Evolutionary conservation across 2,797 vertebrate species (phyloP), one percentile per base, ranked within the genome.

Genomic region (Hozukius guyotensis): DNA sequence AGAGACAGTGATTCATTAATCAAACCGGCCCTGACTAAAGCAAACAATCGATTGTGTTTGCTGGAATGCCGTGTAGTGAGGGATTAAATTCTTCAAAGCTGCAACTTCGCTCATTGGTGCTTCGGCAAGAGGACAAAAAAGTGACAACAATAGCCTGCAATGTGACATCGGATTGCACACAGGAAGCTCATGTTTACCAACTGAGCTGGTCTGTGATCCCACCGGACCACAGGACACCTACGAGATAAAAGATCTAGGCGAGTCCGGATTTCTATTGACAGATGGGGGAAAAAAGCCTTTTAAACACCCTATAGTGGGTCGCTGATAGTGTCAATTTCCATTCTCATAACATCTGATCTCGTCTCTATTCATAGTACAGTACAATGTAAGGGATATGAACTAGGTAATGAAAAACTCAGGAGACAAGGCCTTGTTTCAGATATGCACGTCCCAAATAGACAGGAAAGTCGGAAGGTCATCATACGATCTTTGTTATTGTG

Each of bases 1-100:
- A 6, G 72, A 65, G 67, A 87, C 60, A 32, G 64, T 72, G 67
- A 91, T 88, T 84, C 73, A 90, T 88, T 85, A 78, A 91, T 90
- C 77, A 81, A 77, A 87, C 34, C 8, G 0, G 53, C 32, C n/a
- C 70, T 7, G 32, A 71, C 63, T 59, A 14, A 77, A 69, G 57
- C 46, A 71, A 75, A 81, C 56, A 75, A 84, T 38, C 53, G 36
- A 73, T 76, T 77, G n/a, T 57, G 32, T 31, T n/a, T 75, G 57
- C 49, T 29, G 20, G 14, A 42, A 6, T 11, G n/a, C 3, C 27
- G 27, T 42, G 12, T 13, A 7, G 7, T 2, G 31, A 76, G 55
- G 31, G 49, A 77, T 74, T 56, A 2, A 69, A 16, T 57, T 49
- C 14, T 72, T 61, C 42, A 10, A 63, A 59, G 36, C 27, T 49